Conservation (phyloP, 2,888 invertebrate genomes). For the Bibio marci region DNA sequence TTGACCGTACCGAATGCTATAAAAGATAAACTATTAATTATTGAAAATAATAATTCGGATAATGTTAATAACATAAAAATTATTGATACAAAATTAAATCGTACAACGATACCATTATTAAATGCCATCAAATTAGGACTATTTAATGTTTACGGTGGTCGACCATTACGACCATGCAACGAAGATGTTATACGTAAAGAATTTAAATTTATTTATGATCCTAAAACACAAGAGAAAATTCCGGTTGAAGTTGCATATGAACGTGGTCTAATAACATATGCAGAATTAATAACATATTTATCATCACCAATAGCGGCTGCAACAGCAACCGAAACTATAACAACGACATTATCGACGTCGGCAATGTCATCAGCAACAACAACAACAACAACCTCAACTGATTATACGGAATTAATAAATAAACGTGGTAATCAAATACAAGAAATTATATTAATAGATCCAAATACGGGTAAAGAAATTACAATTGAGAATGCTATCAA, state of each 20-base stretch:
- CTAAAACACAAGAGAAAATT: conserved; percentile 61
- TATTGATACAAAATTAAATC: conserved; percentile 52
- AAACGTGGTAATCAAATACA: conserved; percentile 8
- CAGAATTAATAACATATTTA: conserved; percentile 18
- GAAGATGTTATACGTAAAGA: conserved; percentile 51
- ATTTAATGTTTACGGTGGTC: conserved; percentile 49
- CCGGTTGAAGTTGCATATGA: conserved; percentile 68
- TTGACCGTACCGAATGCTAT: conserved; percentile 61
- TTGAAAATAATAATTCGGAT: too few species aligned
- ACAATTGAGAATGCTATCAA: conserved; percentile 41
- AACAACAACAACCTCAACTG: too few species aligned
- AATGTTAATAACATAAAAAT: conserved; percentile 31
- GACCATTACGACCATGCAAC: conserved; percentile 44
- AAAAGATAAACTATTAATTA: conserved; percentile 22
- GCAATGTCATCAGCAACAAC: too few species aligned
- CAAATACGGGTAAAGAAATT: conserved; percentile 33
- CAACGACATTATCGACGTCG: too few species aligned
- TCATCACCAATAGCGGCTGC: too few species aligned
- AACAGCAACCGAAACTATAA: too few species aligned
- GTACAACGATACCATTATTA: conserved; percentile 46
- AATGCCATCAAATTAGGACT: conserved; percentile 65
- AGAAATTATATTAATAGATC: conserved; percentile 16
- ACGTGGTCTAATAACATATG: conserved; percentile 46
- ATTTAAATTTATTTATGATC: conserved; percentile 55
- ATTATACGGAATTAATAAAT: too few species aligned